Base-by-base conservation (phyloP, 2,888 invertebrate genomes). In the Phyllotreta striolata region DNA sequence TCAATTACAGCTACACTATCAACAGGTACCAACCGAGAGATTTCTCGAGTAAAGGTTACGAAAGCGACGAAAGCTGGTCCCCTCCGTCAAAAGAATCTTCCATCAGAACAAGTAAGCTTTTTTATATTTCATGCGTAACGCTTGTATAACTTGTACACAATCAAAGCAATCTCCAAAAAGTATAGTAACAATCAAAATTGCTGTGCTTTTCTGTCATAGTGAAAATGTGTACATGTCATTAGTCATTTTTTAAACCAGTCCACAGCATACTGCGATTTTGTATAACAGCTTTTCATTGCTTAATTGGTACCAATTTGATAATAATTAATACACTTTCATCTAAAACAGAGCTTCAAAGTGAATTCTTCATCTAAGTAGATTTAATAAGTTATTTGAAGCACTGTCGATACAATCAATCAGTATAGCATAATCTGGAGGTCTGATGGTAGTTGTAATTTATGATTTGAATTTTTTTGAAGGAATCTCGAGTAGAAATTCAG, bases 11-110 rank as follows among this genome's bases (percentile, higher is more conserved):
- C 41, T 61, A 61, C 41, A 67, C 57, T 51, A 60, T 66, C 14
- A 66, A 66, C 47, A 52, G 66, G 41, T 69, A 69, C 41, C 69
- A 67, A 12, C 67, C 69, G 9, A 67, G 63, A 52, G 61, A 67
- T 12, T 58, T 38, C 14, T 55, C 64, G 9, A 66, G 62, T 12
- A 71, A 64, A 56, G 71, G 65, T 39, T 71, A 67, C 55, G 72
- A 72, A 10, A 69, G 70, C 60, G 72, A 72, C 47, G 72, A 72
- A 43, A 70, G 70, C 46, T 64, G 64, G 57, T 64, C 66, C 7
- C 66, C 70, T 35, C 64, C 62, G 58, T 63, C 68, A 37, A 24
- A 24, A 4, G 24, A 24, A 24, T 24, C 24, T 1, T 24, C 24
- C 4, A 24, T 24, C 24, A 24, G 24, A 24, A 24, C 24, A 24